Base-by-base conservation (phyloP, 2,113 vertebrate genomes). In the Pycnonotus jocosus region DNA sequence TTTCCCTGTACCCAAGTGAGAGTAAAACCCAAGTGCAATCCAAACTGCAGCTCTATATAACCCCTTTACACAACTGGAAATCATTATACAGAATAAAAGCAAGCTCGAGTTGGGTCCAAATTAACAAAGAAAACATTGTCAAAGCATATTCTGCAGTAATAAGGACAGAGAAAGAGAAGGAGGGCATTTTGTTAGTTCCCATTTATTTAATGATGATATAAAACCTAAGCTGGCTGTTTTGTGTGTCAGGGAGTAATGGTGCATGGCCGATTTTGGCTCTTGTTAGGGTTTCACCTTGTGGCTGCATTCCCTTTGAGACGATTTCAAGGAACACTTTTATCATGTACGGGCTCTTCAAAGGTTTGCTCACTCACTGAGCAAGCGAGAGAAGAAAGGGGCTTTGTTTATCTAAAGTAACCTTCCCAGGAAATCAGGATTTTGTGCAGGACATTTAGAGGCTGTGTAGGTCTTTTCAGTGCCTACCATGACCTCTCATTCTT, bases 201-300 rank as follows among this genome's bases (percentile, higher is more conserved):
- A 90, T 94, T 94, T 94, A 57, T 91, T 96, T 95, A 93, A 95
- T 94, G 89, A 87, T 50, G n/a, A 60, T 64, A 73, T 80, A 77
- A 91, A 92, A 76, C 68, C 61, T 54, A 45, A 92, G 58, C 28
- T 69, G 78, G 74, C 42, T 80, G 51, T 92, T 93, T 88, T 44
- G 62, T 94, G 33, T 87, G 71, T 94, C 81, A 85, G 70, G 72
- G 87, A 54, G 78, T 66, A 92, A 95, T 73, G 0, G 2, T 85
- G 89, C 91, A 88, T 94, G 70, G 88, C 74, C 74, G 82, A 51
- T 73, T 95, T 72, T 85, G 85, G 66, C 81, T 93, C 66, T 81
- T 77, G 73, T 57, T 95, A 96, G 74, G 80, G 65, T 91, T 91
- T 77, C 73, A 85, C 91, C 84, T 95, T 93, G 66, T 96, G 91